Base-by-base conservation (phyloP, 2,113 vertebrate genomes). In the Anhinga rufa region DNA sequence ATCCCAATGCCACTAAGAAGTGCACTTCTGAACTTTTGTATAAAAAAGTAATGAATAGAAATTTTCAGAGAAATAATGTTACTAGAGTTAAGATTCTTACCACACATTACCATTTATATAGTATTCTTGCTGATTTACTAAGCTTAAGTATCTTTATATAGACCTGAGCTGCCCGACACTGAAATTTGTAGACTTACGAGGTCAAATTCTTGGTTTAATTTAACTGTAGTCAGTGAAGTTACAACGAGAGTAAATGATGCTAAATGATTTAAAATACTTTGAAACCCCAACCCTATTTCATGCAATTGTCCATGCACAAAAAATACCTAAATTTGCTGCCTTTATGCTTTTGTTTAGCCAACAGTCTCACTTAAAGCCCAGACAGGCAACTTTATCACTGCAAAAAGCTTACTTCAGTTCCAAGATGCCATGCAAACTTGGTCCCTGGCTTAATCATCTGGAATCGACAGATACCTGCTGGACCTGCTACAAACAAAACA, bases 21-120 rank as follows among this genome's bases (percentile, higher is more conserved):
- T 95, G 88, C 96, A 95, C 79, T 88, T 62, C 81, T 83, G 52
- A 97, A 94, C 93, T 97, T 97, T 96, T 93, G 92, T 84, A 68
- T 95, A 49, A 84, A 95, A 85, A 95, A 65, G 26, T 34, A 88
- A 91, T 32, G 19, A 83, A 65, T 0, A 87, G 57, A 76, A 57
- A 20, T 62, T 34, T 54, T 51, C 40, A 93, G 83, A 90, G 92
- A 93, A 81, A 65, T 81, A 89, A 82, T 71, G 48, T 90, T 96
- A 94, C 86, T 81, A 87, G 40, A 76, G 58, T 65, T 96, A 83
- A 81, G 75, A 55, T 86, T 93, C 94, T 91, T 95, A 74, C 76
- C 82, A 87, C 31, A 18, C 32, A 52, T 72, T 71, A 76, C 12
- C 74, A 72, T 44, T 89, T 72, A 86, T 77, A 78, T n/a, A 42